Conservation (phyloP, 2,888 invertebrate genomes). For the Machimus rusticus region DNA sequence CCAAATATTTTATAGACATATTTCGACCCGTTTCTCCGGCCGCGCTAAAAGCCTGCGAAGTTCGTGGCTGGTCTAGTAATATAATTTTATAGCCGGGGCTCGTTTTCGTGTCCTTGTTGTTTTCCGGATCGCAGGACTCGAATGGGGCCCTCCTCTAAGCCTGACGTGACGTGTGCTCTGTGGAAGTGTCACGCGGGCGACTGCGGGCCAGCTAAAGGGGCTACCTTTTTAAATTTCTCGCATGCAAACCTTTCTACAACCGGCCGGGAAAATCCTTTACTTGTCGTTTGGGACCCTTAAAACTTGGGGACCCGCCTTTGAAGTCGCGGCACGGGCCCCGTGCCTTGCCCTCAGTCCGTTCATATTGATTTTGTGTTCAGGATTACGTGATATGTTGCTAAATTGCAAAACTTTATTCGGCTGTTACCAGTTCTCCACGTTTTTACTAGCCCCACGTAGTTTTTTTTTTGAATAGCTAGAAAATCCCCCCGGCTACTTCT, state of each 20-base stretch:
- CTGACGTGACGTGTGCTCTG: slow-evolving; percentile 5
- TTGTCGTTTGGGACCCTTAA: neutral
- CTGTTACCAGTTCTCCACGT: neutral
- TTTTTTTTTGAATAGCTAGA: neutral
- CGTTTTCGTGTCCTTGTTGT: slow-evolving; percentile 22
- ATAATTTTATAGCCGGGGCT: slow-evolving; percentile 3
- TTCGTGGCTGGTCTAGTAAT: slow-evolving; percentile 13
- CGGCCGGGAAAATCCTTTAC: neutral
- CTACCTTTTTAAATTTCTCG: neutral
- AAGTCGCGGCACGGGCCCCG: neutral
- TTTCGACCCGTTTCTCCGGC: neutral
- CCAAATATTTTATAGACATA: slow-evolving; percentile 39
- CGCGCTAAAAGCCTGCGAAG: slow-evolving; percentile 19
- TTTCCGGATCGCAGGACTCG: neutral
- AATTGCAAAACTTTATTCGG: slow-evolving; percentile 37
- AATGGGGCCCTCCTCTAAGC: neutral
- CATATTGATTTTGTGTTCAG: slow-evolving; percentile 33
- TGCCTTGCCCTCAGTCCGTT: neutral
- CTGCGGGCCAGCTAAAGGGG: neutral
- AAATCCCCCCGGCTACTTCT: neutral
- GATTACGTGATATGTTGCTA: slow-evolving; percentile 29
- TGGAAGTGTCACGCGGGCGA: slow-evolving; percentile 13
- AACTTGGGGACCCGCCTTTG: neutral
- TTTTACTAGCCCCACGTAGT: neutral
- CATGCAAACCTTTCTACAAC: neutral